These are phyloP conservation scores for Orchesella cincta DNA, from an alignment of 1,140 invertebrate genomes.

Conservation along the genomic window DNA sequence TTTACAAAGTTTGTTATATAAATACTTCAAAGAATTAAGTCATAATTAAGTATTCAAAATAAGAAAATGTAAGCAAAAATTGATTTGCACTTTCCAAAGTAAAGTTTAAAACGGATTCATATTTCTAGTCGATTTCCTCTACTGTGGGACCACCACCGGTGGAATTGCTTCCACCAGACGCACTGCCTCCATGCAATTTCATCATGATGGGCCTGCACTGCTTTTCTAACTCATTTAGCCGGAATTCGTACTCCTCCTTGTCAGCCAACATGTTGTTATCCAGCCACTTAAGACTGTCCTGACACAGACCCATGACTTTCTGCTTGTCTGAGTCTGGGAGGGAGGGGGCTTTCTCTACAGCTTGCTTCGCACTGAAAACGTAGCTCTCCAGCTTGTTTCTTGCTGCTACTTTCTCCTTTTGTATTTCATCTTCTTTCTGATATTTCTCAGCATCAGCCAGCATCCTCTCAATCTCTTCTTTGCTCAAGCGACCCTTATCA, in stretches of 20 bases:
- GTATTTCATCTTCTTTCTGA: constrained; percentile 68
- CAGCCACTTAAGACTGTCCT: constrained; percentile 56
- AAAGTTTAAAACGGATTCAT: no score
- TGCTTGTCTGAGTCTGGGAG: constrained; percentile 62
- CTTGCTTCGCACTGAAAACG: constrained; percentile 78
- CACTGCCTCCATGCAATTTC: constrained; percentile 52
- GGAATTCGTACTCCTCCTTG: constrained; percentile 57
- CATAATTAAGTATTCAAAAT: neutral
- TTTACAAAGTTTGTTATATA: no score
- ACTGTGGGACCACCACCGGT: constrained; percentile 38
- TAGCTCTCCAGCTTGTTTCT: constrained; percentile 84
- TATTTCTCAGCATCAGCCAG: constrained; percentile 75
- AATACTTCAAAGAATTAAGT: no score
- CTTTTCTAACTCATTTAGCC: constrained; percentile 57
- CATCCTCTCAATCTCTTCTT: constrained; percentile 91
- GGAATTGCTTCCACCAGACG: neutral
- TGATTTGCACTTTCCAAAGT: no score
- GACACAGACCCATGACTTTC: constrained; percentile 60
- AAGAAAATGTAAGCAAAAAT: neutral
- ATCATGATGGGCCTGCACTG: constrained; percentile 52
- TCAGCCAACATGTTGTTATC: constrained; percentile 61
- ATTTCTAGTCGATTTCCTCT: constrained; percentile 45
- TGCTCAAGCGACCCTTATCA: constrained; percentile 85
- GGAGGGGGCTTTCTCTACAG: constrained; percentile 64
- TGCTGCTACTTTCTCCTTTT: constrained; percentile 66